Percentiles rank a stretch among this genome's conserved stretches.
phyloP scores from a whole-genome alignment of 2,113 vertebrate genomes.

The Bufo gargarizans region DNA sequence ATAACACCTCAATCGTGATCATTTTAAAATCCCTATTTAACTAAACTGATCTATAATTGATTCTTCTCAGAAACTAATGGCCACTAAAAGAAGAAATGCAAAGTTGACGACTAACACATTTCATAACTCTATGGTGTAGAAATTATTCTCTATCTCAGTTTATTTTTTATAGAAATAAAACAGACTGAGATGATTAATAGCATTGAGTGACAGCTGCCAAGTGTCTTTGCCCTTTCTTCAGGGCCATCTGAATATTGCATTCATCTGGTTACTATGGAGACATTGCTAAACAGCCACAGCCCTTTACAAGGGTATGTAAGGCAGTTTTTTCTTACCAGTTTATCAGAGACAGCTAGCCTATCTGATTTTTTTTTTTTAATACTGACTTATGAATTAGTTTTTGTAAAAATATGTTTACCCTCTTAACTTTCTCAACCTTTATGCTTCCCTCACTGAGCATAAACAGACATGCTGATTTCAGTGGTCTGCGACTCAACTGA shows the following conservation, averaged over 20 bases:
- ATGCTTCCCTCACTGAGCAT: no score
- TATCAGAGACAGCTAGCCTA: not conserved
- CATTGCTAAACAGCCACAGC: not conserved
- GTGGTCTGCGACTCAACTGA: no score
- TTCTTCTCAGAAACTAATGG: not conserved
- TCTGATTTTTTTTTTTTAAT: not conserved
- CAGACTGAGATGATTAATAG: not conserved
- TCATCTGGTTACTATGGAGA: not conserved
- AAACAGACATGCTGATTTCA: no score
- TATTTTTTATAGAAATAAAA: not conserved
- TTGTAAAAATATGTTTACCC: no score
- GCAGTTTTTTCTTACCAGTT: not conserved
- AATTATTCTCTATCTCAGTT: not conserved
- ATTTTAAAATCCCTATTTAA: no score
- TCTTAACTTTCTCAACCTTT: no score
- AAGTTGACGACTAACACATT: not conserved
- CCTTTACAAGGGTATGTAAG: not conserved
- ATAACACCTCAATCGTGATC: no score
- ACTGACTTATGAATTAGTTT: no score
- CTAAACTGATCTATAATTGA: not conserved
- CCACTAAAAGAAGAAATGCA: not conserved
- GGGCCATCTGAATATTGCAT: not conserved
- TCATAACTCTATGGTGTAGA: not conserved
- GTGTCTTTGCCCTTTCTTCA: not conserved
- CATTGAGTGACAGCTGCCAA: not conserved